A percentile compares a stretch with the other conserved stretches of the same genome.
phyloP scores from a whole-genome alignment of 2,888 invertebrate species.

The Galeopsomyia nigrocyanea region DNA sequence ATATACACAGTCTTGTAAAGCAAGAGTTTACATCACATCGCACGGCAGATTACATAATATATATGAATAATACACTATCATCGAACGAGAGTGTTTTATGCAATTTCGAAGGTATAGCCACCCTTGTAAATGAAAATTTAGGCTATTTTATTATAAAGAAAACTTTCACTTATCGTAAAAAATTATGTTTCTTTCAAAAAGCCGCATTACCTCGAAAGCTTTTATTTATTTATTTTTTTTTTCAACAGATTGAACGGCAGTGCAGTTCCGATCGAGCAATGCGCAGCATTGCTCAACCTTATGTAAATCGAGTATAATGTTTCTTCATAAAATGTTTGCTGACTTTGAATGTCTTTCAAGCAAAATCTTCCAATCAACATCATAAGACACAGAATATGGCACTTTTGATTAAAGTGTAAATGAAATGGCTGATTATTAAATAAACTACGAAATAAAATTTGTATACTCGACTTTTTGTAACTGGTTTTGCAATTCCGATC shows the following conservation, averaged over 20 bases:
- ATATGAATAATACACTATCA: constrained; percentile 16
- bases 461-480: neutral
- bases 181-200: constrained; percentile 5
- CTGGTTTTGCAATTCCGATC: constrained; percentile 1
- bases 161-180: too few species aligned
- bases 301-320: too few species aligned
- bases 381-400: too few species aligned
- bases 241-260: constrained; percentile 26
- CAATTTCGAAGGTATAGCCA: constrained; percentile 2
- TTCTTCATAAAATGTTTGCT: too few species aligned
- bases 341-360: too few species aligned
- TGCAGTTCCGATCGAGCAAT: constrained; percentile 3
- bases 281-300: too few species aligned
- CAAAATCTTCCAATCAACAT: too few species aligned
- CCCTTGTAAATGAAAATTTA: neutral
- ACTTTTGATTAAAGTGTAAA: too few species aligned
- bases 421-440: too few species aligned
- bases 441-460: neutral
- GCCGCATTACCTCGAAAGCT: too few species aligned
- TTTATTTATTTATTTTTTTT: constrained; percentile 2
- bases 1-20: constrained; percentile 70
- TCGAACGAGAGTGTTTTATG: constrained; percentile 30
- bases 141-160: too few species aligned
- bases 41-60: constrained; percentile 54
- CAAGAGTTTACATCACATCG: constrained; percentile 68